phyloP scores from a whole-genome alignment of 2,797 vertebrate genomes.

The Xenopus petersii region DNA sequence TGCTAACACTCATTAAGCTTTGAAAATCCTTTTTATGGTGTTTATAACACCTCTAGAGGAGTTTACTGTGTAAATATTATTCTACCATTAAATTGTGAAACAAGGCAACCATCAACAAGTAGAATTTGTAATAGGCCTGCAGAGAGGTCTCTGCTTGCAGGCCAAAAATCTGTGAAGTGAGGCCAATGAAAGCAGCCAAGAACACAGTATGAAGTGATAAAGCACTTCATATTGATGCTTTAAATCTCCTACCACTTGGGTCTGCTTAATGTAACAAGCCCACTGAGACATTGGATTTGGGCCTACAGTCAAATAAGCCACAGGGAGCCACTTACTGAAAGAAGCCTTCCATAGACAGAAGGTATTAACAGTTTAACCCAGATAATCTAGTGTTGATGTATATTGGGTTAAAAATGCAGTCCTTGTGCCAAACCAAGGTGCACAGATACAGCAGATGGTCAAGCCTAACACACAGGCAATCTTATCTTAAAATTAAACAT shows the following conservation, averaged over 20 bases:
- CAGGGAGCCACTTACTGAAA: slow-evolving; percentile 71
- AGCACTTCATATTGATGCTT: slow-evolving; percentile 69
- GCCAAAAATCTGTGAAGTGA: slow-evolving; percentile 56
- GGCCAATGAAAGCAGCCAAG: slow-evolving; percentile 59
- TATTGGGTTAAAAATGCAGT: slow-evolving; percentile 13
- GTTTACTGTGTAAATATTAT: slow-evolving; percentile 74
- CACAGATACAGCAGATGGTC: not conserved
- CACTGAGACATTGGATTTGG: slow-evolving; percentile 69
- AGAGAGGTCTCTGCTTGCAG: slow-evolving; percentile 50
- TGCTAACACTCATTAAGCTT: slow-evolving; percentile 70
- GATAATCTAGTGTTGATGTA: slow-evolving; percentile 44
- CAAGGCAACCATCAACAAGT: slow-evolving; percentile 67
- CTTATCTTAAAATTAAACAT: slow-evolving; percentile 14
- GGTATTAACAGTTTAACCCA: slow-evolving; percentile 58
- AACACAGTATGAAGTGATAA: slow-evolving; percentile 64
- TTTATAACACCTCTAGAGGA: slow-evolving; percentile 70
- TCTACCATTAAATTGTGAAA: slow-evolving; percentile 68
- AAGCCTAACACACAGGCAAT: slow-evolving; percentile 24
- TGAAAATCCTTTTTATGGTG: slow-evolving; percentile 70
- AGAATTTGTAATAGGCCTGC: slow-evolving; percentile 55
- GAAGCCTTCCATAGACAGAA: slow-evolving; percentile 64
- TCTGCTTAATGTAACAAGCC: slow-evolving; percentile 72
- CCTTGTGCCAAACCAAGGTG: not conserved
- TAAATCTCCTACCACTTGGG: slow-evolving; percentile 65
- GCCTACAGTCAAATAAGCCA: slow-evolving; percentile 68